Evolutionary conservation across 2,888 invertebrate genomes (phyloP), one percentile per base, ranked within the genome.

Genomic region (Xestia c-nigrum): DNA sequence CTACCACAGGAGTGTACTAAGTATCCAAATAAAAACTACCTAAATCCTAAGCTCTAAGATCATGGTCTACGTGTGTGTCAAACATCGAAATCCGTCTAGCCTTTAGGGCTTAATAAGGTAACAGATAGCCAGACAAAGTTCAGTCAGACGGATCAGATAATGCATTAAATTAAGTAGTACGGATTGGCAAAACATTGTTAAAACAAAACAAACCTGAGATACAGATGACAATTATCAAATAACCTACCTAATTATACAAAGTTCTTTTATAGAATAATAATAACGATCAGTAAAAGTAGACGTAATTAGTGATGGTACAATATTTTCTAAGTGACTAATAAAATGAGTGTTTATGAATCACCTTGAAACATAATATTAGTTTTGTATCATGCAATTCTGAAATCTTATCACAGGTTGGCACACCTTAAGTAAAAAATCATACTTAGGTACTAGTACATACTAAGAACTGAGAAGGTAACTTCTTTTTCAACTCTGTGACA

Each of bases 371-470:
- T 46, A 52, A 43, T 57, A 14, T 12, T 24, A 69, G n/a, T 21
- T 57, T 43, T 63, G 59, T 47, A 40, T 80, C 85, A 63, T 61
- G 24, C 75, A 70, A 59, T 68, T 84, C 64, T 74, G 50, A 66
- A 75, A 76, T 85, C 85, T 83, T 83, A 83, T 83, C 85, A 70
- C 24, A 40, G 38, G 65, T 40, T 74, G 85, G 72, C 83, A 74
- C 85, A 77, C 81, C 85, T 81, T 77, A 72, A 7, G n/a, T 50
- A 55, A 71, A 43, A 52, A 57, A 9, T 83, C 65, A 57, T 43
- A 63, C 55, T 63, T 43, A 31, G 31, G 31, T 31, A 71, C 38
- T 24, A 61, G 50, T 66, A 59, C 21, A 43, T 52, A 24, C 24
- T 79, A 71, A 77, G 55, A 63, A 69, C n/a, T 65, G 40, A 65